Base-by-base conservation (phyloP, 2,113 vertebrate species). In the Microcebus ravelobensis region DNA sequence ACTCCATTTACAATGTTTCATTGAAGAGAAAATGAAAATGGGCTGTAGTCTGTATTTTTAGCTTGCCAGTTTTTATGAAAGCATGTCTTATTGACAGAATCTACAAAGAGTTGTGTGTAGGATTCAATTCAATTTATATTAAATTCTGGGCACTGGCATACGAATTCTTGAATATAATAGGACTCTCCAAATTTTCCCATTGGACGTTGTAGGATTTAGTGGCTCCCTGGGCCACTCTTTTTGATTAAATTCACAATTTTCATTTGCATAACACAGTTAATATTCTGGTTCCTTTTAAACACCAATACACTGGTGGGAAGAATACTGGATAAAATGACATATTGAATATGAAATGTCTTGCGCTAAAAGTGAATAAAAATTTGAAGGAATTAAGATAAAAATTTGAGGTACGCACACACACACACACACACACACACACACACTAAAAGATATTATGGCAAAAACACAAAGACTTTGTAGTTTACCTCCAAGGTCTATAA, bases 1-100 rank as follows among this genome's bases (percentile, higher is more conserved):
- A 29, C 88, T 96, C 61, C 45, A 84, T 71, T 87, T 92, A 52
- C 79, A 74, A 36, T 11, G 21, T 98, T 98, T 98, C 85, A 92
- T 73, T 97, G 95, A 97, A 96, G 98, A 92, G 59, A 95, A 98
- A 97, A 96, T 97, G 73, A 97, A 98, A 98, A 95, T 95, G 0
- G 7, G 65, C 96, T 94, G 34, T 88, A 67, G 73, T 92, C 76
- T 76, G 25, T 95, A 97, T 97, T 97, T 98, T 90, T 73, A 9
- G 0, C 68, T 96, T 85, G 34, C 96, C 96, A 95, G 88, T 96
- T 98, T 97, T 98, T 95, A 92, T 97, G 95, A 96, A 97, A 97
- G 73, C 0, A 0, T 48, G 18, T 97, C 94, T 93, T 95, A 95
- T 76, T 83, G 61, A n/a, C 65, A 92, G 79, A 95, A 94, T 98